Percentiles rank a stretch among this genome's conserved stretches.
Conservation (phyloP, 2,888 invertebrate genomes). For the Mythimna ferrago region DNA sequence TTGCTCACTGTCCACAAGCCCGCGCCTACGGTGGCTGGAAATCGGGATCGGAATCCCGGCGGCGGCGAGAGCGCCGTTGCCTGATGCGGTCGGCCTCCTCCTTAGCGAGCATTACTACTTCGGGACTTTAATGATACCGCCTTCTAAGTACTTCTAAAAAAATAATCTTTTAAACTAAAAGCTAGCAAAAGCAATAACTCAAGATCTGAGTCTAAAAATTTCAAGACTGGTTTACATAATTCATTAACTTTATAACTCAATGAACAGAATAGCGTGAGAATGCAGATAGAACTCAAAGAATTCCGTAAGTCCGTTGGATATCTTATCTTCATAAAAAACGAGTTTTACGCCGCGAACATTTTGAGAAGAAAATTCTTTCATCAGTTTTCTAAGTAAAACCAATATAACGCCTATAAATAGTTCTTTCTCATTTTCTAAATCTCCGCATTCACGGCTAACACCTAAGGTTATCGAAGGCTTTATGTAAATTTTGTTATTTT, state of each 20-base stretch:
- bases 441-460: not conserved
- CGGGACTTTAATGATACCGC: no score
- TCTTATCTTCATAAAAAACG: not conserved
- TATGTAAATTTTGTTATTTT: not conserved
- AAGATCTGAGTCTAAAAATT: no score
- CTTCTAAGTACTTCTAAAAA: not conserved
- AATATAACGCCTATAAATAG: not conserved
- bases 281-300: slow-evolving; percentile 8
- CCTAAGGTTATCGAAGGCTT: not conserved
- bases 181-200: not conserved
- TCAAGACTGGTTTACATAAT: not conserved
- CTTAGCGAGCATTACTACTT: no score
- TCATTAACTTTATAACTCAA: slow-evolving; percentile 9
- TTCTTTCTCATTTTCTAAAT: not conserved
- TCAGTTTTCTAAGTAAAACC: not conserved
- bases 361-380: not conserved
- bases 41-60: no score
- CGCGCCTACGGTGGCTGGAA: no score
- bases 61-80: no score
- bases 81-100: no score
- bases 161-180: not conserved
- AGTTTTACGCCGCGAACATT: not conserved
- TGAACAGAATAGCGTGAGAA: not conserved
- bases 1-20: no score
- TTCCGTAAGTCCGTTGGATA: not conserved